Conservation (phyloP, 2,797 vertebrate species). For the Tangara arthus region DNA sequence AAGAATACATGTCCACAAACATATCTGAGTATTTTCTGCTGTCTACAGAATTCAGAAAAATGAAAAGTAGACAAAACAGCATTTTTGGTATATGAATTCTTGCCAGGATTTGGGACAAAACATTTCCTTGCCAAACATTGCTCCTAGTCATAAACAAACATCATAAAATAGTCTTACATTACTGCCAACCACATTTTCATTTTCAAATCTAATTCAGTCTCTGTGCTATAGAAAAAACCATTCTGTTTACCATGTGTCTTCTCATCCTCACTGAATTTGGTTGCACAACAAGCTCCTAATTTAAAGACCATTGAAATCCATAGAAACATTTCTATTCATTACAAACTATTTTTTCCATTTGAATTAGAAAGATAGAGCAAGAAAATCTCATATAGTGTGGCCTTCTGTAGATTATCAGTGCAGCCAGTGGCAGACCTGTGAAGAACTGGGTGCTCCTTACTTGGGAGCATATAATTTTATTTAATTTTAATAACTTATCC, state of each 20-base stretch:
- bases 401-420: neutral
- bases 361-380: neutral
- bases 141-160: slow-evolving; percentile 3
- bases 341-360: neutral
- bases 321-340: neutral
- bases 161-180: neutral
- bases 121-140: neutral
- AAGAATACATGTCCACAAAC: neutral
- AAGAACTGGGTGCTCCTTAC: neutral
- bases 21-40: neutral
- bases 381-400: neutral
- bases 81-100: neutral
- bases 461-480: neutral
- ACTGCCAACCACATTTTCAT: neutral
- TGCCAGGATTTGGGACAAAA: neutral
- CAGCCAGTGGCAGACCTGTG: slow-evolving; percentile 9
- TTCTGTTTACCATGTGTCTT: neutral
- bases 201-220: neutral
- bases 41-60: neutral
- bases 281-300: neutral
- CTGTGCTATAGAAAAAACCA: neutral
- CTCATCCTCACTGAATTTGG: neutral
- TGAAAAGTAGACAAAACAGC: neutral
- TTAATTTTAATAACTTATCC: neutral
- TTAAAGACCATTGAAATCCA: neutral